Evolutionary conservation across 1,140 invertebrate genomes (phyloP).

Genomic region (Pogonognathellus flavescens): DNA sequence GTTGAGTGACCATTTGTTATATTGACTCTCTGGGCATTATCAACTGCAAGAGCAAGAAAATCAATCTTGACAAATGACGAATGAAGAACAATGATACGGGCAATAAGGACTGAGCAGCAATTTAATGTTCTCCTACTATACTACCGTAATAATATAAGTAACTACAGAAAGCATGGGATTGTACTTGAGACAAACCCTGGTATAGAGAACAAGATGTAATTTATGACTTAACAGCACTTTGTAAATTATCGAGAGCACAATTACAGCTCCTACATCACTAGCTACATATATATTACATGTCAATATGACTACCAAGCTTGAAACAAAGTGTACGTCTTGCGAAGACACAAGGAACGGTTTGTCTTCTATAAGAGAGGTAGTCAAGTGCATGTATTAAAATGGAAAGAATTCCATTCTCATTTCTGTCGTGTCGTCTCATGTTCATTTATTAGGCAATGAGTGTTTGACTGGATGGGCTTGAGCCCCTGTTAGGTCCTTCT

Average conservation of each 20-base stretch:
- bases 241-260: slow-evolving; percentile 25
- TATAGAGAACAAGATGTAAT: slow-evolving; percentile 25
- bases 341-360: background rate
- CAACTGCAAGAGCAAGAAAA: background rate
- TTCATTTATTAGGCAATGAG: slow-evolving; percentile 24
- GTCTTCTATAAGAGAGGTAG: background rate
- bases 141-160: background rate
- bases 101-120: background rate
- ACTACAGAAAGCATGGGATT: background rate
- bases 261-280: background rate
- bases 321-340: background rate
- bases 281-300: background rate
- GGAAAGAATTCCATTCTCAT: slow-evolving; percentile 12
- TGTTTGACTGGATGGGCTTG: slow-evolving; percentile 22
- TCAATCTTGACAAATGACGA: slow-evolving; percentile 38
- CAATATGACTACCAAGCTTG: background rate
- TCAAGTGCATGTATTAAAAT: background rate
- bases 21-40: background rate
- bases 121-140: background rate
- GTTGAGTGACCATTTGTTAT: slow-evolving; percentile 32
- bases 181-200: background rate
- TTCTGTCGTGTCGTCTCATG: slow-evolving; percentile 20
- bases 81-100: background rate
- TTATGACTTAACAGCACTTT: slow-evolving; percentile 34
- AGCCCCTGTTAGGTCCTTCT: slow-evolving; percentile 5